These are phyloP conservation scores for Rhagoletis zephyria DNA, from an alignment of 1,140 invertebrate genomes.

Conservation along the genomic window DNA sequence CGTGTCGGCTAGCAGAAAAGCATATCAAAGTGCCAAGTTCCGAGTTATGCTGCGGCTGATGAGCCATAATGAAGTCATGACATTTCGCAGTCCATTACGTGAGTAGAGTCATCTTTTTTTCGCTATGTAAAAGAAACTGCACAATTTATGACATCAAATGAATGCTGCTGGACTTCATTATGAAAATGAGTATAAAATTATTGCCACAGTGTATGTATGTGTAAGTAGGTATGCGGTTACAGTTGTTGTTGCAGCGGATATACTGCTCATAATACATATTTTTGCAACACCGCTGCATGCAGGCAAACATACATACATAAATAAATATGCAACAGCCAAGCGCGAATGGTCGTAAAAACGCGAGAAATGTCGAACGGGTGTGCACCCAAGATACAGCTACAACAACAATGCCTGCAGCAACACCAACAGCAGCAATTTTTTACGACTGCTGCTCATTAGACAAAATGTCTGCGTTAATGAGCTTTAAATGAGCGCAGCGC, in stretches of 20 bases:
- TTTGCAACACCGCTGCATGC: not conserved
- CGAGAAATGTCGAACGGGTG: conserved; percentile 22
- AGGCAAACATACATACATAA: not conserved
- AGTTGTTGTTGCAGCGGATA: not conserved
- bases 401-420: not conserved
- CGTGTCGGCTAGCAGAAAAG: not conserved
- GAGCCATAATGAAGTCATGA: conserved; percentile 51
- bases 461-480: conserved; percentile 53
- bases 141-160: conserved; percentile 41
- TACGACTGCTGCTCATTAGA: conserved; percentile 54
- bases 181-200: conserved; percentile 46
- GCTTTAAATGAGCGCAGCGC: conserved; percentile 45
- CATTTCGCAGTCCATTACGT: conserved; percentile 45
- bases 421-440: conserved; percentile 30
- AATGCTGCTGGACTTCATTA: conserved; percentile 45
- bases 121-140: not conserved
- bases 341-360: conserved; percentile 24
- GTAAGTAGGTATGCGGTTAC: not conserved
- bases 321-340: not conserved
- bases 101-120: not conserved
- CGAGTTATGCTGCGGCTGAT: not conserved
- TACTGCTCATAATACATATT: not conserved
- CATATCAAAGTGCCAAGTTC: not conserved
- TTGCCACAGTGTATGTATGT: not conserved
- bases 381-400: not conserved